Conservation (phyloP, 2,797 vertebrate species). For the Danio kyathit region DNA sequence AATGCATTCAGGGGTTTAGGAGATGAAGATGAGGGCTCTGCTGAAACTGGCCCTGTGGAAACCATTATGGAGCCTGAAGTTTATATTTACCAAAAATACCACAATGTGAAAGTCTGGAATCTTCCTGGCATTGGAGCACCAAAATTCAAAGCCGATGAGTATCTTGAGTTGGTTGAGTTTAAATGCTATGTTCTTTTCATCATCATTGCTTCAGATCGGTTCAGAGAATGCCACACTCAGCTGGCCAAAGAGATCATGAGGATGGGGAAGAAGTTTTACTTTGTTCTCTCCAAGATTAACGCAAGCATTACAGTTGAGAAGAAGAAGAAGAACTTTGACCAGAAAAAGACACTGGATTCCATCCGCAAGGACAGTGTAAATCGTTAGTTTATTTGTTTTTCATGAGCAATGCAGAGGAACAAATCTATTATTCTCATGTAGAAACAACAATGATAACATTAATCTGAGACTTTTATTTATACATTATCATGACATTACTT, state of each 20-base stretch:
- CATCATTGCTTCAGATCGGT: slow-evolving; percentile 68
- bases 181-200: slow-evolving; percentile 78
- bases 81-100: slow-evolving; percentile 73
- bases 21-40: slow-evolving; percentile 57
- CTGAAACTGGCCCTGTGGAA: slow-evolving; percentile 57
- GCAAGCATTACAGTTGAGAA: slow-evolving; percentile 66
- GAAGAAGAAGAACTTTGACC: slow-evolving; percentile 66
- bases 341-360: slow-evolving; percentile 51
- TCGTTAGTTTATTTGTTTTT: slow-evolving; percentile 24
- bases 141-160: slow-evolving; percentile 71
- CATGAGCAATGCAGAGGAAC: neutral
- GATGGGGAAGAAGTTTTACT: slow-evolving; percentile 77
- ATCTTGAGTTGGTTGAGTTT: slow-evolving; percentile 74
- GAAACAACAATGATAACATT: neutral
- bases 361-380: slow-evolving; percentile 67
- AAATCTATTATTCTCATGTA: neutral
- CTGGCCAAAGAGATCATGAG: slow-evolving; percentile 71
- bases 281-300: slow-evolving; percentile 78
- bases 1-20: slow-evolving; percentile 61
- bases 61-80: slow-evolving; percentile 47
- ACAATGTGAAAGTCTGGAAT: slow-evolving; percentile 78
- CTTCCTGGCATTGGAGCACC: slow-evolving; percentile 77
- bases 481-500: too few species aligned
- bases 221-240: slow-evolving; percentile 69
- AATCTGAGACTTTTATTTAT: too few species aligned